Evolutionary conservation across 2,113 vertebrate genomes (phyloP).

Genomic region (Chinchilla lanigera): DNA sequence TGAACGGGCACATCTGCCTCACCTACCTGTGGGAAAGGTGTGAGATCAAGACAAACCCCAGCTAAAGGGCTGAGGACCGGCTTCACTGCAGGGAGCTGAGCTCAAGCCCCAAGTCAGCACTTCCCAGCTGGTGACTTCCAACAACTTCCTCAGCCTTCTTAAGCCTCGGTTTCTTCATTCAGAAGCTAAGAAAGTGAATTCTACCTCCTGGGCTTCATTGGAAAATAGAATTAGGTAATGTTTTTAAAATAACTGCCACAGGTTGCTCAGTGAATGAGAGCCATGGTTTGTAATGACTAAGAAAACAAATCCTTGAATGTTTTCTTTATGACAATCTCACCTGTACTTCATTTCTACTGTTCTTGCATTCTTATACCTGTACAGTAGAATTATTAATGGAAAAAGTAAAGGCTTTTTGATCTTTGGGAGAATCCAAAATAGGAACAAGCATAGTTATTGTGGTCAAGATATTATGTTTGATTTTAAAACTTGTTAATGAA

Average conservation of each 20-base stretch:
- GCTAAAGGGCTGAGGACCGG: fast-evolving
- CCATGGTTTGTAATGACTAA: background rate
- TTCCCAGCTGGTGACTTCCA: background rate
- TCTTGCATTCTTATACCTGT: background rate
- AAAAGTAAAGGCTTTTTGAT: background rate
- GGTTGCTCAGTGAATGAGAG: background rate
- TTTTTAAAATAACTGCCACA: background rate
- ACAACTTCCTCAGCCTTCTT: background rate
- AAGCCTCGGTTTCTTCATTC: background rate
- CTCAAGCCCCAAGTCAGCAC: background rate
- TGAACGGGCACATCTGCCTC: fast-evolving
- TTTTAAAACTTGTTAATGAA: background rate
- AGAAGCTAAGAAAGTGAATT: background rate
- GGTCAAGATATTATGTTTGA: background rate
- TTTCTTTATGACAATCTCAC: background rate
- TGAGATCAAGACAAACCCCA: background rate
- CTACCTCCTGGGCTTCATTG: background rate
- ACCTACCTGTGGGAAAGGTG: background rate
- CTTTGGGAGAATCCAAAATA: background rate
- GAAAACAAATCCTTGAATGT: background rate
- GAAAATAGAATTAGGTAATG: background rate
- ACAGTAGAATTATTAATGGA: background rate
- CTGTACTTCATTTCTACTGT: background rate
- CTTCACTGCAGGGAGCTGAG: background rate
- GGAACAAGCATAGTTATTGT: background rate